Percentiles rank a stretch among this genome's conserved stretches.
phyloP scores from a whole-genome alignment of 2,797 vertebrate species.

The Limnodromus scolopaceus region DNA sequence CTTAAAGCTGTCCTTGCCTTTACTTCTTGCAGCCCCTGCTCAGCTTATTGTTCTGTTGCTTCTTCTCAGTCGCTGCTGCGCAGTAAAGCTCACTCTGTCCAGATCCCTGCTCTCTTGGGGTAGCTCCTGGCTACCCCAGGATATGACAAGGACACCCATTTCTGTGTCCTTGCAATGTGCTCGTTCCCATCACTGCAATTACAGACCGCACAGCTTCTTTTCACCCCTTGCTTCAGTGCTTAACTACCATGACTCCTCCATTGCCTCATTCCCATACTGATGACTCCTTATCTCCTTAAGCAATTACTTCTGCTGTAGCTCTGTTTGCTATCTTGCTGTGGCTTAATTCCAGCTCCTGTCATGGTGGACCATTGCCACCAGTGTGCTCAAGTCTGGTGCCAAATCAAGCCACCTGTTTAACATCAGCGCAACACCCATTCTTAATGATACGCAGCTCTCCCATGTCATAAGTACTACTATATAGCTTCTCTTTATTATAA shows the following conservation, averaged over 20 bases:
- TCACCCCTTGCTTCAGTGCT: accelerated
- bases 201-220: background rate
- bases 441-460: accelerated
- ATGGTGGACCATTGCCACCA: background rate
- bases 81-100: background rate
- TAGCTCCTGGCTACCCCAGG: no score
- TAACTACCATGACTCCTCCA: accelerated
- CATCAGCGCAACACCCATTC: background rate
- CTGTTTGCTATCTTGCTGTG: background rate
- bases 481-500: background rate
- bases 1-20: background rate
- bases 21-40: background rate
- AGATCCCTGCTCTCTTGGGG: background rate
- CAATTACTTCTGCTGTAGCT: background rate
- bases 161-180: background rate
- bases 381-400: background rate
- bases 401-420: conserved; percentile 1
- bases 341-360: background rate
- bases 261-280: accelerated
- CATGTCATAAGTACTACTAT: accelerated
- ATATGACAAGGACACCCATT: no score
- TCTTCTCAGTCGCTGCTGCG: no score
- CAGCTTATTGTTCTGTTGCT: accelerated
- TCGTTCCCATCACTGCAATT: accelerated
- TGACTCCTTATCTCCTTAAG: background rate